Conservation (phyloP, 2,797 vertebrate species). For the Oryzias dopingdopingensis region DNA sequence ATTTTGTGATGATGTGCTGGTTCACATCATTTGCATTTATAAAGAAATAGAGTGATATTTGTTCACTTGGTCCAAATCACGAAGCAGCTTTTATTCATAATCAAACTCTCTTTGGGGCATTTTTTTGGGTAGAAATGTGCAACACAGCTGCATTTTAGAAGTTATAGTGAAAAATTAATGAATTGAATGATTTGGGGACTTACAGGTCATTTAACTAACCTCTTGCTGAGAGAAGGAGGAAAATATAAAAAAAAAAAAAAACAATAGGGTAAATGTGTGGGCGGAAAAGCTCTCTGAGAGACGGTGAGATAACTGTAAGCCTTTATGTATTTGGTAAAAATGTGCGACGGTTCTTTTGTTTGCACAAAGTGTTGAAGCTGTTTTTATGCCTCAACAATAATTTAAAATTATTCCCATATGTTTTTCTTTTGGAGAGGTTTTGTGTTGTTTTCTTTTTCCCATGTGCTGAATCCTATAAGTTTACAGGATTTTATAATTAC, state of each 20-base stretch:
- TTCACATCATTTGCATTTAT: background rate
- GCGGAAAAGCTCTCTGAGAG: conserved; percentile 1
- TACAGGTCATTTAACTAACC: conserved; percentile 12
- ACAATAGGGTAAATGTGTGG: background rate
- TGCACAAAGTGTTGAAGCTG: too few species aligned
- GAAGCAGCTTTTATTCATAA: too few species aligned
- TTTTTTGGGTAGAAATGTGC: background rate
- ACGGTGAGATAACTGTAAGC: background rate
- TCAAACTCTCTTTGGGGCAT: too few species aligned
- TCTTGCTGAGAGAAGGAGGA: background rate
- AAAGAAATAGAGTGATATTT: background rate
- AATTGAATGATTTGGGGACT: conserved; percentile 19
- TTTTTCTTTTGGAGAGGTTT: too few species aligned
- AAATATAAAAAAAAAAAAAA: background rate
- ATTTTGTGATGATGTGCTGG: too few species aligned
- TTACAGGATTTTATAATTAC: too few species aligned
- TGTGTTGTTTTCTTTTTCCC: too few species aligned
- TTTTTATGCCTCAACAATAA: too few species aligned
- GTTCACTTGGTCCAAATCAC: background rate
- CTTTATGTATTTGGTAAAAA: conserved; percentile 5
- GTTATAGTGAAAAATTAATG: background rate
- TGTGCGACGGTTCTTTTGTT: too few species aligned
- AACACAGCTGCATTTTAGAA: background rate
- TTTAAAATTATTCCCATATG: too few species aligned
- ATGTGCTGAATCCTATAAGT: too few species aligned